A percentile compares a stretch with the other conserved stretches of the same genome.
Conservation (phyloP, 1,140 invertebrate genomes). For the Atopsyche davidsoni region DNA sequence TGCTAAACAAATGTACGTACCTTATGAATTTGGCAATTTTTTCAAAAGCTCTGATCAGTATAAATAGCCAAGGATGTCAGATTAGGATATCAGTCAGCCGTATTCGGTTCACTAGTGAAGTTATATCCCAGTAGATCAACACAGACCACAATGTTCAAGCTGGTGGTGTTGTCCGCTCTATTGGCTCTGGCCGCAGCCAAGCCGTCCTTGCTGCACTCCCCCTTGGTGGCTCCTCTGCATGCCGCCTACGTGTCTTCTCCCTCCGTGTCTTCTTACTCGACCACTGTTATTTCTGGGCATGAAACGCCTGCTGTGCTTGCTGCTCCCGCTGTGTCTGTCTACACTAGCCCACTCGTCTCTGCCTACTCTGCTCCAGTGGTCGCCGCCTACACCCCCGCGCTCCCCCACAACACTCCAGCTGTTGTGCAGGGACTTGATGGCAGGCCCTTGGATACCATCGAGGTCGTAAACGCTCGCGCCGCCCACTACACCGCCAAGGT, state of each 20-base stretch:
- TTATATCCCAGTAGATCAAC: constrained; percentile 31
- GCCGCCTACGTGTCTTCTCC: constrained; percentile 9
- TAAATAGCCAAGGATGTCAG: too few species aligned
- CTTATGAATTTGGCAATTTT: too few species aligned
- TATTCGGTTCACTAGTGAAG: constrained; percentile 34
- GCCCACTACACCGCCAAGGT: constrained; percentile 36
- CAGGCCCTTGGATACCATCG: constrained; percentile 42
- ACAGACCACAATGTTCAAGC: constrained; percentile 52
- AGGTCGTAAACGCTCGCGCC: constrained; percentile 42
- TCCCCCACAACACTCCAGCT: constrained; percentile 35
- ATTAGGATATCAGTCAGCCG: constrained; percentile 36
- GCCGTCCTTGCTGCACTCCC: constrained; percentile 37
- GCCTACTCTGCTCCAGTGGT: constrained; percentile 32
- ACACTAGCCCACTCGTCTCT: constrained; percentile 25
- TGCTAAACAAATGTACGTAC: too few species aligned
- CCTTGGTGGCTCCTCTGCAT: constrained; percentile 31
- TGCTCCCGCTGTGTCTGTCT: constrained; percentile 32
- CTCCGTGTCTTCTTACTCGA: constrained; percentile 11
- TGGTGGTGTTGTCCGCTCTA: constrained; percentile 49
- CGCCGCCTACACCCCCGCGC: constrained; percentile 25
- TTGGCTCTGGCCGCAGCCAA: constrained; percentile 43
- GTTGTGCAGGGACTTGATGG: constrained; percentile 39
- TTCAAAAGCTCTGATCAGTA: too few species aligned
- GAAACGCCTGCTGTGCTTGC: constrained; percentile 18
- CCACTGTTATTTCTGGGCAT: constrained; percentile 7